Conservation (phyloP, 2,888 invertebrate species). For the Ommatoiulus sabulosus region DNA sequence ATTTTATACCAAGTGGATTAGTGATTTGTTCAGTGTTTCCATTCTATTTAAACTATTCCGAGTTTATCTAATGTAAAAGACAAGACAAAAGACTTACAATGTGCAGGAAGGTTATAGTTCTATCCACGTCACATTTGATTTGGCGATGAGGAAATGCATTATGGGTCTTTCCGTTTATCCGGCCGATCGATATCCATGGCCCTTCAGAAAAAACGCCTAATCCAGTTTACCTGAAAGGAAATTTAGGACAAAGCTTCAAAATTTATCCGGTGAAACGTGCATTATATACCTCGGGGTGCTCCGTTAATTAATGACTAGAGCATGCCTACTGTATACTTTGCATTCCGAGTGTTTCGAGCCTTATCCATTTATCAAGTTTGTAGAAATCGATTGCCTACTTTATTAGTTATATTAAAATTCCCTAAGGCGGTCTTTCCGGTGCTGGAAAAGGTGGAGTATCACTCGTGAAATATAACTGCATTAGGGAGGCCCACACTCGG, state of each 20-base stretch:
- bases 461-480: constrained; percentile 45
- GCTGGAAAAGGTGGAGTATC: constrained; percentile 45
- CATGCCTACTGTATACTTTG: constrained; percentile 32
- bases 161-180: neutral
- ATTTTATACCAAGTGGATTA: too few species aligned
- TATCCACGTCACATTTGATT: neutral
- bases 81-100: neutral
- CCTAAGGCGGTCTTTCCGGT: constrained; percentile 29
- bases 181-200: neutral
- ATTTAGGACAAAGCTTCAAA: constrained; percentile 42
- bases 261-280: constrained; percentile 15
- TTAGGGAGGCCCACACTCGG: constrained; percentile 8
- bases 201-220: neutral
- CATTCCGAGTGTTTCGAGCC: constrained; percentile 26
- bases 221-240: constrained; percentile 45
- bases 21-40: too few species aligned
- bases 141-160: constrained; percentile 10
- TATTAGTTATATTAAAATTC: constrained; percentile 47
- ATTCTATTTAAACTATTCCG: neutral
- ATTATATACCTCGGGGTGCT: constrained; percentile 41
- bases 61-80: neutral
- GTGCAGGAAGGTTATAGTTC: neutral
- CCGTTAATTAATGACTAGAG: constrained; percentile 37
- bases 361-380: constrained; percentile 47
- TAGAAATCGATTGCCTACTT: constrained; percentile 47